Evolutionary conservation across 2,888 invertebrate genomes (phyloP).

Genomic region (Tolmerus cingulatus): DNA sequence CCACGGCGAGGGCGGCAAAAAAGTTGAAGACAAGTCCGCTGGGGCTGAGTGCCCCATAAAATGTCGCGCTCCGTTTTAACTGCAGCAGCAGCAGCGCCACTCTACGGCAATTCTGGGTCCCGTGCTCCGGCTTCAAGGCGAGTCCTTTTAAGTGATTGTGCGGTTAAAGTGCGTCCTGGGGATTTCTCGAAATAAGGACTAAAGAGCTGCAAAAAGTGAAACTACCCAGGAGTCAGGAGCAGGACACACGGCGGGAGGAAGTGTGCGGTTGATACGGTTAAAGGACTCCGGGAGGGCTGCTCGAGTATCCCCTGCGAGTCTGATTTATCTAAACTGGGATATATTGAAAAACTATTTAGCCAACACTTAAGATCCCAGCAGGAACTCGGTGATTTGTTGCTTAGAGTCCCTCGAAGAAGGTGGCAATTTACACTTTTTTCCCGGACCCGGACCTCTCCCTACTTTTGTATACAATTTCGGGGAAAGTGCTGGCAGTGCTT

Average conservation of each 20-base stretch:
- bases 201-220: slow-evolving; percentile 27
- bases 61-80: slow-evolving; percentile 16
- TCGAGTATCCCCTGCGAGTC: slow-evolving; percentile 18
- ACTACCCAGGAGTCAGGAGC: background rate
- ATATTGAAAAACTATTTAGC: slow-evolving; percentile 48
- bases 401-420: slow-evolving; percentile 25
- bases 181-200: slow-evolving; percentile 19
- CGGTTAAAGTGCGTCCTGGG: slow-evolving; percentile 33
- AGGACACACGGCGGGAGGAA: background rate
- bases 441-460: background rate
- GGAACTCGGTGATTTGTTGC: slow-evolving; percentile 50
- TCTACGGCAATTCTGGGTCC: background rate
- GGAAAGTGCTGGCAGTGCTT: slow-evolving; percentile 12
- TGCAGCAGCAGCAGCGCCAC: background rate
- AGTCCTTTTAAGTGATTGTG: slow-evolving; percentile 38
- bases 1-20: background rate
- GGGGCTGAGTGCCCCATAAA: slow-evolving; percentile 27
- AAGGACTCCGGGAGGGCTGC: slow-evolving; percentile 7
- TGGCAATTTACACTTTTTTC: slow-evolving; percentile 31
- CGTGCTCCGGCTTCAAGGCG: background rate
- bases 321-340: slow-evolving; percentile 35
- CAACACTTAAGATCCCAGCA: slow-evolving; percentile 56
- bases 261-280: slow-evolving; percentile 38
- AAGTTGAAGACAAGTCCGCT: slow-evolving; percentile 14
- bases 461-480: slow-evolving; percentile 25